These are phyloP conservation scores for Sminthurinus signatus DNA, from an alignment of 1,140 invertebrate genomes.

Conservation along the genomic window DNA sequence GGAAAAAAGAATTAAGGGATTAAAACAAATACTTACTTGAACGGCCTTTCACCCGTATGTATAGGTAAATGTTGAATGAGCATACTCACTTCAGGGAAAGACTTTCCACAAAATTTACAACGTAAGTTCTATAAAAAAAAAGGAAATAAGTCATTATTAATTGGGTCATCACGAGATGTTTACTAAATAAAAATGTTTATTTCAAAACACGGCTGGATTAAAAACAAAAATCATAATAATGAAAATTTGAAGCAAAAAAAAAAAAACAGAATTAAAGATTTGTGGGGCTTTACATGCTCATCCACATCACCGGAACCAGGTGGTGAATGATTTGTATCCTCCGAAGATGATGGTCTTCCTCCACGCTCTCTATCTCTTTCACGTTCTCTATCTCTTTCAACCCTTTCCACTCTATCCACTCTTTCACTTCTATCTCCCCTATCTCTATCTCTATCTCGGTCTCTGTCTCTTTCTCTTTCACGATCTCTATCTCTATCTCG, in stretches of 20 bases:
- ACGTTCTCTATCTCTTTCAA: constrained; percentile 24
- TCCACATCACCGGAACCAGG: constrained; percentile 9
- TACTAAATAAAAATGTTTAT: no score
- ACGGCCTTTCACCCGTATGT: constrained; percentile 76
- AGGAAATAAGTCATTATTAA: no score
- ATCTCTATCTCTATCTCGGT: constrained; percentile 8
- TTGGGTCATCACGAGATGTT: no score
- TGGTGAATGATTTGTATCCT: constrained; percentile 11
- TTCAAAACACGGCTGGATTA: no score
- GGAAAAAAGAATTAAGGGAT: no score
- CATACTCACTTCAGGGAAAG: constrained; percentile 67
- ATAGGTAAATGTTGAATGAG: constrained; percentile 76
- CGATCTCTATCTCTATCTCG: neutral
- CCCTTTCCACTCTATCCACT: constrained; percentile 14
- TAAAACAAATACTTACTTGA: constrained; percentile 38
- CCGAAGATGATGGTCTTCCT: neutral
- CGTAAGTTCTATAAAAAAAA: no score
- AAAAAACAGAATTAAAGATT: no score
- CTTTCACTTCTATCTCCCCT: constrained; percentile 25
- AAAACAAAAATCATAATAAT: no score
- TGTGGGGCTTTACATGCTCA: no score
- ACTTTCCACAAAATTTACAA: constrained; percentile 86
- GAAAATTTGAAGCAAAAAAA: no score
- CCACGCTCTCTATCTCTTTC: constrained; percentile 19
- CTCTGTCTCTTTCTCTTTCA: constrained; percentile 29